Evolutionary conservation across 2,113 vertebrate genomes (phyloP).

Genomic region (Campylomormyrus numenius): DNA sequence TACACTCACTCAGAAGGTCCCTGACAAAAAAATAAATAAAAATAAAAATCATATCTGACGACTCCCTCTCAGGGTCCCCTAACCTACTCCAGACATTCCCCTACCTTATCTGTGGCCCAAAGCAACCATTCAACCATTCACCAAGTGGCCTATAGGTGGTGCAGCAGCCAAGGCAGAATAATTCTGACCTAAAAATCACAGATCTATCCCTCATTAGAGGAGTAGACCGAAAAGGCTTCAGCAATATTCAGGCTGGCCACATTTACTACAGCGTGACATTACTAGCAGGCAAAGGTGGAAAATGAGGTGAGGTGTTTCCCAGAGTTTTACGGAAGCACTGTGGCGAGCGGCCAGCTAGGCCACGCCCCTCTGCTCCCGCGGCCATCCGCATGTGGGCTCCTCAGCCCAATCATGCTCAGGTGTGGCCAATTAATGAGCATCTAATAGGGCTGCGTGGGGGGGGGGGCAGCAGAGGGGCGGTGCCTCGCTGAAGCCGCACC

Average conservation of each 20-base stretch:
- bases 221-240: not conserved
- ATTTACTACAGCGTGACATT: not conserved
- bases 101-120: not conserved
- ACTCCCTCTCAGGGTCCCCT: not conserved
- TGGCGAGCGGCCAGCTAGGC: not conserved
- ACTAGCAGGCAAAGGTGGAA: not conserved
- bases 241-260: not conserved
- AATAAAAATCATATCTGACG: not conserved
- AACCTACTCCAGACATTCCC: not conserved
- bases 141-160: not conserved
- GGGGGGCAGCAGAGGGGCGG: not conserved
- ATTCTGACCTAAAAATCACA: not conserved
- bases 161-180: not conserved
- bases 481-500: not conserved
- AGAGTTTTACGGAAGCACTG: not conserved
- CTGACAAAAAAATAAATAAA: not conserved
- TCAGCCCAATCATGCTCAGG: not conserved
- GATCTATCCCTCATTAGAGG: not conserved
- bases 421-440: not conserved
- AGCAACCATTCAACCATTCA: not conserved
- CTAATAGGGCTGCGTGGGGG: not conserved
- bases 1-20: not conserved
- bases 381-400: not conserved
- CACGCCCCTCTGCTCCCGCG: not conserved
- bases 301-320: not conserved